These are phyloP conservation scores for Macrophya alboannulata DNA, from an alignment of 2,888 invertebrate genomes.

Conservation along the genomic window DNA sequence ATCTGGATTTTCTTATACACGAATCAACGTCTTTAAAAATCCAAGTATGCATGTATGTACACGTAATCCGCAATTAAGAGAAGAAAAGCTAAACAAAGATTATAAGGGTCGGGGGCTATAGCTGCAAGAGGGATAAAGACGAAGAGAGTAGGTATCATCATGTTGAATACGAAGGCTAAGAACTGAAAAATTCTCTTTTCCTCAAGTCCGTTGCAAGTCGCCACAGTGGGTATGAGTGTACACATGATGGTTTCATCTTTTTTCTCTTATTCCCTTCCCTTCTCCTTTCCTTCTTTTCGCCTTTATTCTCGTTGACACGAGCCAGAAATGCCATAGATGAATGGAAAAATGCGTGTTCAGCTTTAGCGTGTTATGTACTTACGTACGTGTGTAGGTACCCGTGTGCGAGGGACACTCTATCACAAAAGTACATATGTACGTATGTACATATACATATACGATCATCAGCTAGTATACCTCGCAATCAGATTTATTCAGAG, in stretches of 20 bases:
- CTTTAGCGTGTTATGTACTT: not conserved
- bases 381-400: not conserved
- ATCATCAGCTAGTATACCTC: not conserved
- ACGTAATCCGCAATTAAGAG: constrained; percentile 25
- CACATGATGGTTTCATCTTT: constrained; percentile 69
- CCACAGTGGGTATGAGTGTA: constrained; percentile 40
- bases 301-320: constrained; percentile 55
- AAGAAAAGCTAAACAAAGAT: not conserved
- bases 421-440: not conserved
- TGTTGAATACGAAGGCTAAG: not conserved
- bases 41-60: not conserved
- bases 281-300: not conserved
- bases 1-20: not conserved
- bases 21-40: not conserved
- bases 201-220: constrained; percentile 4
- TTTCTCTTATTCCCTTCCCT: constrained; percentile 50
- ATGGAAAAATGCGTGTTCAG: constrained; percentile 34
- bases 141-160: not conserved
- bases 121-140: not conserved
- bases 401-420: not conserved
- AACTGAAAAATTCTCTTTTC: constrained; percentile 35
- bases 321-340: constrained; percentile 49
- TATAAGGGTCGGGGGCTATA: not conserved
- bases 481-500: constrained; percentile 11
- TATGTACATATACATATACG: not conserved